phyloP scores from a whole-genome alignment of 2,888 invertebrate genomes.

The Oscheius sp. region DNA sequence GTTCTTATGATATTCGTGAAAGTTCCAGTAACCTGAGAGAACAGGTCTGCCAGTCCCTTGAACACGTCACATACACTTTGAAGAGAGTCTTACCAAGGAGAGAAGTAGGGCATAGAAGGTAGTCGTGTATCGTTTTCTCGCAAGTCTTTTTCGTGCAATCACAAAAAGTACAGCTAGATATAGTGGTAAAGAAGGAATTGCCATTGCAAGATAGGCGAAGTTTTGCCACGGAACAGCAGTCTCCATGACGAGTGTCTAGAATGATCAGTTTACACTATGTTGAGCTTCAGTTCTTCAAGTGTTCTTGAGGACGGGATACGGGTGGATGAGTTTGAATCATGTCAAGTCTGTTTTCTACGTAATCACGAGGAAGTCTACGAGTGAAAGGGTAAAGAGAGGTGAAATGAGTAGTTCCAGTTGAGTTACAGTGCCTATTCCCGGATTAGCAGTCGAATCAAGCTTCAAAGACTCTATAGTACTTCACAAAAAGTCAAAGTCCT shows the following conservation, averaged over 20 bases:
- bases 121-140: slow-evolving; percentile 10
- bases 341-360: neutral
- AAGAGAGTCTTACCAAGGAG: slow-evolving; percentile 6
- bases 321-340: neutral
- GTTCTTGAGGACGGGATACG: neutral
- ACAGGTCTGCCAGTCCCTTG: slow-evolving; percentile 19
- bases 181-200: slow-evolving; percentile 12
- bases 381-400: neutral
- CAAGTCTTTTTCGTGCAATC: neutral
- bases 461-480: too few relatives aligned
- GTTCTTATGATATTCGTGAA: slow-evolving; percentile 20
- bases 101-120: slow-evolving; percentile 19
- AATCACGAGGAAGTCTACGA: too few relatives aligned
- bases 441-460: too few relatives aligned
- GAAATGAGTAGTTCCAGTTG: neutral
- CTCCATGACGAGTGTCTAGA: neutral
- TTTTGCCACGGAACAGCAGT: slow-evolving; percentile 17
- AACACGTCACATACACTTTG: neutral
- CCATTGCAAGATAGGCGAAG: slow-evolving; percentile 12
- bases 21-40: neutral
- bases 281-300: neutral
- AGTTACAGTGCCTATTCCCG: too few relatives aligned
- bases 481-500: too few relatives aligned
- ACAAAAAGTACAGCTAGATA: neutral
- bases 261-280: neutral